Evolutionary conservation across 2,888 invertebrate species (phyloP).

Genomic region (Torymus auratus): DNA sequence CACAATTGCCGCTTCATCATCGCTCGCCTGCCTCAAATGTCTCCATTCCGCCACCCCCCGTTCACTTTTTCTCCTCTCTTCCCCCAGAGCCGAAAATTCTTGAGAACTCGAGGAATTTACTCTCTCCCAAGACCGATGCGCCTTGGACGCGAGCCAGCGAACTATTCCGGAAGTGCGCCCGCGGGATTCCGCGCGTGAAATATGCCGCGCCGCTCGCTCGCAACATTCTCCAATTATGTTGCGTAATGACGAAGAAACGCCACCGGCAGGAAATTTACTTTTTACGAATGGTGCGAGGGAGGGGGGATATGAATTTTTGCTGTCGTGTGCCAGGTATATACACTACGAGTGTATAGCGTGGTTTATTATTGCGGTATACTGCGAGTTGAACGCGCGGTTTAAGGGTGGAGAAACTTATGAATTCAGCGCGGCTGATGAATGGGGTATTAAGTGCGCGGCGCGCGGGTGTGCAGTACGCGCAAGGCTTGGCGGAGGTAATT

Average conservation of each 20-base stretch:
- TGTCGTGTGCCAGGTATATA: too few species aligned
- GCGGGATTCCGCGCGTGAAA: constrained; percentile 46
- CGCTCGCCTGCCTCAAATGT: background rate
- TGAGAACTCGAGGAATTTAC: constrained; percentile 26
- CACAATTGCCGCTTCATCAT: constrained; percentile 11
- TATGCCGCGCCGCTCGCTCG: constrained; percentile 34
- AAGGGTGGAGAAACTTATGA: too few species aligned
- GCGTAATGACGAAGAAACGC: constrained; percentile 49
- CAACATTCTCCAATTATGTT: constrained; percentile 54
- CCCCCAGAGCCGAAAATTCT: constrained; percentile 29
- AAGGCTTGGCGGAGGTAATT: too few species aligned
- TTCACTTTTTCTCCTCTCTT: constrained; percentile 27
- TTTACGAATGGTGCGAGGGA: too few species aligned
- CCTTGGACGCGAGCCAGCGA: constrained; percentile 46
- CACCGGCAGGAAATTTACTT: too few species aligned
- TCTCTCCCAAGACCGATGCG: constrained; percentile 9
- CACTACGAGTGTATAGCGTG: too few species aligned
- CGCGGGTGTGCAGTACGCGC: too few species aligned
- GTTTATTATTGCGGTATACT: too few species aligned
- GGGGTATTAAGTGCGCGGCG: too few species aligned
- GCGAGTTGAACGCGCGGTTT: too few species aligned
- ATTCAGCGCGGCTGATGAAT: too few species aligned
- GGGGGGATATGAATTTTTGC: too few species aligned
- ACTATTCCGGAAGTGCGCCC: constrained; percentile 49
- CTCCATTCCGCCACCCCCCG: constrained; percentile 10